These are phyloP conservation scores for Cephalopachus bancanus DNA, from an alignment of 2,797 vertebrate genomes.

Conservation along the genomic window DNA sequence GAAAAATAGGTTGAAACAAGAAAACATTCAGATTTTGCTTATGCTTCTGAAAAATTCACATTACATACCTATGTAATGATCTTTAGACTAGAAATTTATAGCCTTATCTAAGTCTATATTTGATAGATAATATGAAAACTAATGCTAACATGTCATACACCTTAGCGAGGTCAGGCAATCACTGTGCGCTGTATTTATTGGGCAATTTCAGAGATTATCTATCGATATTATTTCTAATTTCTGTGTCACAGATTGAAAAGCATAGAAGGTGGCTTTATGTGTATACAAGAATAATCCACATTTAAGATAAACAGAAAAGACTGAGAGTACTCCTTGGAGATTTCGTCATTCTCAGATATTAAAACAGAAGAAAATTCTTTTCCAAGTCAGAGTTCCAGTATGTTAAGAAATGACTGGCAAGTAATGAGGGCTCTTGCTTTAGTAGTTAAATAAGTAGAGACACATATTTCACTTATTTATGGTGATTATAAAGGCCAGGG, in stretches of 20 bases:
- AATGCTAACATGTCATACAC: background rate
- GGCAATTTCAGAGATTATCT: constrained; percentile 36
- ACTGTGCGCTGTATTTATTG: background rate
- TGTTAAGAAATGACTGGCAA: constrained; percentile 23
- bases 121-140: constrained; percentile 13
- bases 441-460: constrained; percentile 48
- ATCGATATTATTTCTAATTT: constrained; percentile 61
- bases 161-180: background rate
- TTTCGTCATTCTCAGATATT: constrained; percentile 29
- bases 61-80: background rate
- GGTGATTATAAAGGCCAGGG: constrained; percentile 24
- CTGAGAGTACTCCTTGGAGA: background rate
- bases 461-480: constrained; percentile 13
- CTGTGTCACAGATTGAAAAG: constrained; percentile 47
- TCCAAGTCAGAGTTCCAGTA: constrained; percentile 56
- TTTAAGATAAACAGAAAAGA: constrained; percentile 60
- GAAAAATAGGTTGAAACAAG: constrained; percentile 47
- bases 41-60: background rate
- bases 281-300: constrained; percentile 1
- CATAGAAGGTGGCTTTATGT: background rate
- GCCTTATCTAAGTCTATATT: constrained; percentile 1
- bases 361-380: constrained; percentile 55
- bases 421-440: background rate
- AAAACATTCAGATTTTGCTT: constrained; percentile 51
- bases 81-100: constrained; percentile 28